Conservation (phyloP, 2,888 invertebrate genomes). For the Arrhopalites spinosus region DNA sequence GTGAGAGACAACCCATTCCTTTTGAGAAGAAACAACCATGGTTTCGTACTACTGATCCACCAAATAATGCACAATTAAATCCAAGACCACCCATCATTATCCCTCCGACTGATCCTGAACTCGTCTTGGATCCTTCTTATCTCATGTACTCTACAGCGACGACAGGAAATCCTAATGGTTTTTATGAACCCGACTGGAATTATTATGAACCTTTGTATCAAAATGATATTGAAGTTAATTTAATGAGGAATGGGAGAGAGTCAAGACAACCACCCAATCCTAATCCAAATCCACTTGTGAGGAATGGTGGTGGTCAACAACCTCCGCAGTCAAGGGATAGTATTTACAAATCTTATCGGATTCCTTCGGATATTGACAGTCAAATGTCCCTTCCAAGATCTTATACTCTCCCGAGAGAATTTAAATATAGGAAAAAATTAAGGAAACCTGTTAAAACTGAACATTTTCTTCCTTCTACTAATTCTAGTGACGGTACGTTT, state of each 20-base stretch:
- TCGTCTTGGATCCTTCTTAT: conserved; percentile 52
- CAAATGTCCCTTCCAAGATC: conserved; percentile 82
- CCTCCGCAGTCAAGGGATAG: conserved; percentile 50
- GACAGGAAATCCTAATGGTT: conserved; percentile 32
- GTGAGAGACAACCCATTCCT: conserved; percentile 70
- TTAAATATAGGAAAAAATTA: conserved; percentile 74
- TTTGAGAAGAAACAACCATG: conserved; percentile 70
- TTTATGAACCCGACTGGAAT: conserved; percentile 54
- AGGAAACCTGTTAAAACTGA: conserved; percentile 68
- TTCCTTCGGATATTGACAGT: conserved; percentile 73
- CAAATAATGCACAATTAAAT: conserved; percentile 34
- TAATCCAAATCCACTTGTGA: conserved; percentile 21
- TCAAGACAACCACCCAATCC: background rate
- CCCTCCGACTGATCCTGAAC: conserved; percentile 47
- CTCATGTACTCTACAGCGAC: conserved; percentile 42
- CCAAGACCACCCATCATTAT: conserved; percentile 47
- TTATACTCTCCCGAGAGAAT: conserved; percentile 82
- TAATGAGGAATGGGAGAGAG: background rate
- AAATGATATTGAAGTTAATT: conserved; percentile 34
- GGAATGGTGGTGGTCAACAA: conserved; percentile 36
- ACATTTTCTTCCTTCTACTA: conserved; percentile 77
- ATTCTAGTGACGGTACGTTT: conserved; percentile 77
- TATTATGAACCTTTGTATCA: conserved; percentile 53
- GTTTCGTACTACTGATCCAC: conserved; percentile 60
- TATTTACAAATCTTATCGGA: conserved; percentile 63